These are phyloP conservation scores for Clarias fuscus DNA, from an alignment of 2,797 vertebrate species.

Conservation along the genomic window DNA sequence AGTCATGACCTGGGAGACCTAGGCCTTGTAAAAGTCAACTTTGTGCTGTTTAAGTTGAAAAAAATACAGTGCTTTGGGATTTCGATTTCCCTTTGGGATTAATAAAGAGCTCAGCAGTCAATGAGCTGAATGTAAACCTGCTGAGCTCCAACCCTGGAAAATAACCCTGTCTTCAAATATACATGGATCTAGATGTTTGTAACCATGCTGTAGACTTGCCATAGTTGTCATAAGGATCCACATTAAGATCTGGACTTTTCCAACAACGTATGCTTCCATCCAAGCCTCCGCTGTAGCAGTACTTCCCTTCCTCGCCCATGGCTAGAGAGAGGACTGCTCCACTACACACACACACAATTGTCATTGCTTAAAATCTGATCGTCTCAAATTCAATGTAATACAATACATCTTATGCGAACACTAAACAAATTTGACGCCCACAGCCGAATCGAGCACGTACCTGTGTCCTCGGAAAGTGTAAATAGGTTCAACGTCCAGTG, in stretches of 20 bases:
- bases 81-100: no score
- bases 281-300: conserved; percentile 84
- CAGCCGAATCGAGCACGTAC: conserved; percentile 63
- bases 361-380: neutral
- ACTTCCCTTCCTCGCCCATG: conserved; percentile 80
- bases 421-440: neutral
- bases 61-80: no score
- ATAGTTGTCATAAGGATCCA: conserved; percentile 89
- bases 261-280: conserved; percentile 83
- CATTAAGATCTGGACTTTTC: conserved; percentile 88
- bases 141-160: neutral
- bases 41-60: no score
- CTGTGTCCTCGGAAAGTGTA: conserved; percentile 90
- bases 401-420: neutral
- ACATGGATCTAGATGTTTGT: neutral
- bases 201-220: conserved; percentile 68
- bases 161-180: neutral
- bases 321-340: conserved; percentile 84
- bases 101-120: neutral
- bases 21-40: no score
- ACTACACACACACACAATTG: conserved; percentile 62
- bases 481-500: conserved; percentile 87
- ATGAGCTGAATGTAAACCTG: neutral
- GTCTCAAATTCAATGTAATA: neutral
- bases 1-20: no score